Evolutionary conservation across 2,113 vertebrate species (phyloP).

Genomic region (Tragulus kanchil): DNA sequence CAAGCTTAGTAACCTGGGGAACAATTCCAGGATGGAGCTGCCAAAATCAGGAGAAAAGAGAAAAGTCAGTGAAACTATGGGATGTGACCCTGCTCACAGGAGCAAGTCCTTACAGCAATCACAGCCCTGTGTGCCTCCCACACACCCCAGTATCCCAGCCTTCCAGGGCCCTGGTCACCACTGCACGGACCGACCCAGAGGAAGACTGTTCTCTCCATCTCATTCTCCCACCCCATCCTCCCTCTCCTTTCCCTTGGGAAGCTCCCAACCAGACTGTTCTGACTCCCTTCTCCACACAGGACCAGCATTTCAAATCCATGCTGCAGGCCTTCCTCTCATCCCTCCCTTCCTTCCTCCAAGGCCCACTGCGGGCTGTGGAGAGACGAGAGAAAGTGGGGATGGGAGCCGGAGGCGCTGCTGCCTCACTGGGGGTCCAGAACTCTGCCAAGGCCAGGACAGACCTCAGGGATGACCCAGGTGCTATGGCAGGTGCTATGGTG

Average conservation of each 20-base stretch:
- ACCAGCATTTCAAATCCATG: background rate
- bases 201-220: background rate
- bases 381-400: background rate
- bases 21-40: slow-evolving; percentile 61
- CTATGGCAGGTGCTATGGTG: background rate
- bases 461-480: background rate
- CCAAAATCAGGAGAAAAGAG: slow-evolving; percentile 51
- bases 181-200: background rate
- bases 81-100: background rate
- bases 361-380: background rate
- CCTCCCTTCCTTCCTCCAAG: background rate
- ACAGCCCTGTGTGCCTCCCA: background rate
- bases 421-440: background rate
- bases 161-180: background rate
- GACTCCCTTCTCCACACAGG: background rate
- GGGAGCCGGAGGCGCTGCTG: background rate
- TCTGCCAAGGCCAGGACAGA: background rate
- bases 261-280: background rate
- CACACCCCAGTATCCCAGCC: background rate
- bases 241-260: background rate
- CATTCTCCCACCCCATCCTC: too few species aligned
- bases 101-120: background rate
- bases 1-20: slow-evolving; percentile 51
- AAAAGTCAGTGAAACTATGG: background rate
- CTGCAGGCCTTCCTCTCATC: background rate